Evolutionary conservation across 1,140 invertebrate species (phyloP).

Genomic region (Aphis craccivora): DNA sequence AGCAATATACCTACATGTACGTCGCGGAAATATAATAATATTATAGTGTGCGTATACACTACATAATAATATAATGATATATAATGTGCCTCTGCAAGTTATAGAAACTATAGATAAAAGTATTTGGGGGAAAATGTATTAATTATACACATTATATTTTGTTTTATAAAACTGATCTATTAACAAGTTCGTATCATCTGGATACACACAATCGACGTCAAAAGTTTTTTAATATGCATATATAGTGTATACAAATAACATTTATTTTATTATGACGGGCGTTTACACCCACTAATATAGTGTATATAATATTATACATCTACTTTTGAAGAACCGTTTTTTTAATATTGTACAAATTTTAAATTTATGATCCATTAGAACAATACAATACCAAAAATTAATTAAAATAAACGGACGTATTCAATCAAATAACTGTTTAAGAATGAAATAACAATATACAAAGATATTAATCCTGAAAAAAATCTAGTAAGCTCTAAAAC

Average conservation of each 20-base stretch:
- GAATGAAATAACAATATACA: background rate
- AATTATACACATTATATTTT: no score
- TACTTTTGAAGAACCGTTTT: background rate
- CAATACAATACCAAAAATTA: background rate
- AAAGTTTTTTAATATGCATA: background rate
- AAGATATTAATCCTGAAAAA: background rate
- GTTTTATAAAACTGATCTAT: no score
- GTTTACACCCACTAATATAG: background rate
- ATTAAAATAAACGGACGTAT: background rate
- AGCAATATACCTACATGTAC: no score
- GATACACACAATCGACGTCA: background rate
- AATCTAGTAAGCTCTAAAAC: background rate
- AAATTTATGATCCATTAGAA: background rate
- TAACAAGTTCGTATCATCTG: no score
- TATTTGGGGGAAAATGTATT: no score
- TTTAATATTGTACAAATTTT: background rate
- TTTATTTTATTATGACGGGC: no score
- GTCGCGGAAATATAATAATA: no score
- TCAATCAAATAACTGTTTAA: slow-evolving; percentile 21
- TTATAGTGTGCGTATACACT: no score
- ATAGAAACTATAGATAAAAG: no score
- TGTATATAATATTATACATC: background rate
- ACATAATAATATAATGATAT: no score
- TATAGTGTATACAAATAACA: background rate
- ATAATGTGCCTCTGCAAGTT: no score